Base-by-base conservation (phyloP, 2,797 vertebrate species). In the Platalea minor region DNA sequence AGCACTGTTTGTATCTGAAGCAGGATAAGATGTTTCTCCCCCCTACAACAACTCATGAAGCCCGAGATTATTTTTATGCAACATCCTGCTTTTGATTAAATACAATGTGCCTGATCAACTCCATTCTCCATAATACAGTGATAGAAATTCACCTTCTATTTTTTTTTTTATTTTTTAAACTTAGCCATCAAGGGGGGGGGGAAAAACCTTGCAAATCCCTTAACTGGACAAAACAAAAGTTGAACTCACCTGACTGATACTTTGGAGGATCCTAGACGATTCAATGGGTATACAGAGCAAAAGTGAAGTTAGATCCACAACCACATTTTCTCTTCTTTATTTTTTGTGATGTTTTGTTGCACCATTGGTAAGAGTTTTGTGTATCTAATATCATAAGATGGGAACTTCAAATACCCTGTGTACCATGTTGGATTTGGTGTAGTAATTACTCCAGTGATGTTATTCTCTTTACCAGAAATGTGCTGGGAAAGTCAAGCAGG, bases 381-480 rank as follows among this genome's bases (percentile, higher is more conserved):
- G 6, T 41, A 25, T 25, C 33, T 89, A 65, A n/a, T 37, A 59
- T 31, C 29, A 18, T 57, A 92, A 54, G 21, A 79, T 17, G 48
- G 74, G 46, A 85, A 89, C 79, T 50, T 77, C 28, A 76, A 75
- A 84, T 45, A 63, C 45, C 37, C 29, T 57, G 17, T 33, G n/a
- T 48, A 75, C 28, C 59, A 68, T 45, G 59, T 84, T 95, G 61
- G 75, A 76, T 77, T 81, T 96, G 54, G 67, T 91, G 84, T 37
- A 72, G 85, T 33, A 95, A 88, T 92, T 75, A 70, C 64, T 86
- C 31, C 13, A 5, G 54, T 73, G 78, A 33, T 89, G 85, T 77
- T 96, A 46, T 64, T 94, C 61, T 63, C 70, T 90, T 91, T 83
- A 86, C 85, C 91, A 97, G 80, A 93, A 95, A 78, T 81, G 85